Evolutionary conservation across 2,888 invertebrate genomes (phyloP), one percentile per base, ranked within the genome.

Genomic region (Limnephilus auricula): DNA sequence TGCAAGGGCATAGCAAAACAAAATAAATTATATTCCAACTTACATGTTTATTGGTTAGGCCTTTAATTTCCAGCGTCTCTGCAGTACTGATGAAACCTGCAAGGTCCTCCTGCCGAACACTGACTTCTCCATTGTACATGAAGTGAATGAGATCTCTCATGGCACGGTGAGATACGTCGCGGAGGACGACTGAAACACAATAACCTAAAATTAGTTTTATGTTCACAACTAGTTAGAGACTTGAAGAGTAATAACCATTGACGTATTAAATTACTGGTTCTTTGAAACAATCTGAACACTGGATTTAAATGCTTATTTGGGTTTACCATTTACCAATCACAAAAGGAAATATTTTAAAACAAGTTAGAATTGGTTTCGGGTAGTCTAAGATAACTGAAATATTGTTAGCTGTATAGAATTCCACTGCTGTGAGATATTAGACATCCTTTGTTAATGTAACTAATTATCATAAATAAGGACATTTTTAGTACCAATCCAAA

Each of bases 61-160:
- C 97, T 95, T 97, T 97, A 93, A 97, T 97, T 95, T 97, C 97
- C 93, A 97, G 95, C 84, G 97, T 96, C 95, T 97, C 97, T 78
- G 97, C 97, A 90, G 97, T 97, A 93, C 97, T 96, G 94, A 97
- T 95, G 95, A 97, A 97, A 94, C 96, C 96, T 93, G 97, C 96
- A 94, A 97, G 96, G 95, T 97, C 97, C 94, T 97, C 97, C 93
- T 97, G 96, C 93, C 97, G 96, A 89, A 97, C 97, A 94, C 97
- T 97, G 90, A 97, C 97, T 95, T 97, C 97, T 88, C 97, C 97
- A 95, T 97, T 97, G 94, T 97, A 97, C 97, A 97, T 97, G 94
- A 97, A 97, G 94, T 97, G 97, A 92, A 97, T 95, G 94, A 97
- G 96, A 94, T 97, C 97, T 94, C 96, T 97, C 96, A 97, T 96